These are phyloP conservation scores for Ellobius talpinus DNA, from an alignment of 2,113 vertebrate genomes.

Conservation along the genomic window DNA sequence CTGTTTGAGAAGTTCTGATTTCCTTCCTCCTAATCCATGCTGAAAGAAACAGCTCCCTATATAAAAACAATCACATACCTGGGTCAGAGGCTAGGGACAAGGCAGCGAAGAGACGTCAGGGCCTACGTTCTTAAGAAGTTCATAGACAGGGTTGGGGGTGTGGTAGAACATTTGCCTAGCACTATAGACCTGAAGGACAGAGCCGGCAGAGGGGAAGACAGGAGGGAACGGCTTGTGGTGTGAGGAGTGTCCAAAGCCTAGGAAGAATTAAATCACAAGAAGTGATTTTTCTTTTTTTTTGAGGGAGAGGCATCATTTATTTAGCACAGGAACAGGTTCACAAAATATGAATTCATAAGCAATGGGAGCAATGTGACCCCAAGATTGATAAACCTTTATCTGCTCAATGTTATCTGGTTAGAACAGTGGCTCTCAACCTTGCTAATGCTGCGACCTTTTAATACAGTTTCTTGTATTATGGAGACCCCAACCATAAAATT, in stretches of 20 bases:
- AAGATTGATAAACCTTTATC: not conserved
- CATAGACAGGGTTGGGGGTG: not conserved
- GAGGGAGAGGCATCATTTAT: not conserved
- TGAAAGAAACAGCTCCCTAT: not conserved
- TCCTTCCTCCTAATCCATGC: slow-evolving; percentile 11
- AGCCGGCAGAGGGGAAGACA: not conserved
- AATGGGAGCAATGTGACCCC: not conserved
- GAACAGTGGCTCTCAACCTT: not conserved
- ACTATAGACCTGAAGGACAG: not conserved
- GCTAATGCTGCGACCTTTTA: not conserved
- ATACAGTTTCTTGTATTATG: not conserved
- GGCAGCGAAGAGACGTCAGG: not conserved
- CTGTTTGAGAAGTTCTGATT: not conserved
- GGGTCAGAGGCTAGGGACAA: not conserved
- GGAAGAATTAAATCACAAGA: not conserved
- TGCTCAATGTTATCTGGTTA: not conserved
- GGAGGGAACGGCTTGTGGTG: not conserved
- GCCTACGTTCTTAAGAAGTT: not conserved
- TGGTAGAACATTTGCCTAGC: not conserved
- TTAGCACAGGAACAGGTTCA: not conserved
- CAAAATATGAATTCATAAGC: not conserved
- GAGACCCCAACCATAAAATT: not conserved
- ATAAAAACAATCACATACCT: not conserved
- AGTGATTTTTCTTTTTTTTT: no score
- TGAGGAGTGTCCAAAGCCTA: not conserved